Percentiles rank a stretch among this genome's conserved stretches.
Evolutionary conservation across 1,140 invertebrate genomes (phyloP).

Genomic region (Trichonephila inaurata): DNA sequence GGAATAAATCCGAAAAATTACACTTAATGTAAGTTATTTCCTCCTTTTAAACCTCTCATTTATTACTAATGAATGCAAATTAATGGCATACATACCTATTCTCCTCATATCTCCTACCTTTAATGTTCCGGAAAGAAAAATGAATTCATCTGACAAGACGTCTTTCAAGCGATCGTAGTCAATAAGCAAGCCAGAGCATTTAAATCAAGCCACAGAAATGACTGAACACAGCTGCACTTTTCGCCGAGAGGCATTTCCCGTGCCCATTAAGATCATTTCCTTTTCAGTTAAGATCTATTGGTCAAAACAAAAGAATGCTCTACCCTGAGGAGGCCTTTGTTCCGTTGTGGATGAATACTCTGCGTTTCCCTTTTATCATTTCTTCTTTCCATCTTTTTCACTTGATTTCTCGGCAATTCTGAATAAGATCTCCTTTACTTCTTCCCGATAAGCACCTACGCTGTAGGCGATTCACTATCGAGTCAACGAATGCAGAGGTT

Average conservation of each 20-base stretch:
- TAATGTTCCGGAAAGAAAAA: too few relatives aligned
- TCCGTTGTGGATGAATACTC: not conserved
- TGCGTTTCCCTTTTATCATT: not conserved
- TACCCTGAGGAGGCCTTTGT: not conserved
- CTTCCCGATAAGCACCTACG: not conserved
- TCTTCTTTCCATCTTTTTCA: constrained; percentile 26
- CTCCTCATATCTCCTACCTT: too few relatives aligned
- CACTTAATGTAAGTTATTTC: too few relatives aligned
- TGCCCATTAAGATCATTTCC: constrained; percentile 25
- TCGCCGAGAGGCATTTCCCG: constrained; percentile 14
- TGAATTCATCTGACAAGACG: too few relatives aligned
- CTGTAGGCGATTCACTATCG: not conserved
- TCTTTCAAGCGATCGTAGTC: not conserved
- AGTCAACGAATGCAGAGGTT: not conserved
- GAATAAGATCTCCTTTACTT: not conserved
- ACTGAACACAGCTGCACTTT: constrained; percentile 25
- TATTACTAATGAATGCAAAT: too few relatives aligned
- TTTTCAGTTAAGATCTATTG: constrained; percentile 26
- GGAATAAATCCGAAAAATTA: too few relatives aligned
- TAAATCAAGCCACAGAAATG: not conserved
- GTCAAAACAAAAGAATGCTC: constrained; percentile 8
- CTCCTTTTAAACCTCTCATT: too few relatives aligned
- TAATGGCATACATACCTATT: too few relatives aligned
- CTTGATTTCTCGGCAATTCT: constrained; percentile 12
- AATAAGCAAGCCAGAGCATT: not conserved